phyloP scores from a whole-genome alignment of 1,140 invertebrate species.

The Bombus ignitus region DNA sequence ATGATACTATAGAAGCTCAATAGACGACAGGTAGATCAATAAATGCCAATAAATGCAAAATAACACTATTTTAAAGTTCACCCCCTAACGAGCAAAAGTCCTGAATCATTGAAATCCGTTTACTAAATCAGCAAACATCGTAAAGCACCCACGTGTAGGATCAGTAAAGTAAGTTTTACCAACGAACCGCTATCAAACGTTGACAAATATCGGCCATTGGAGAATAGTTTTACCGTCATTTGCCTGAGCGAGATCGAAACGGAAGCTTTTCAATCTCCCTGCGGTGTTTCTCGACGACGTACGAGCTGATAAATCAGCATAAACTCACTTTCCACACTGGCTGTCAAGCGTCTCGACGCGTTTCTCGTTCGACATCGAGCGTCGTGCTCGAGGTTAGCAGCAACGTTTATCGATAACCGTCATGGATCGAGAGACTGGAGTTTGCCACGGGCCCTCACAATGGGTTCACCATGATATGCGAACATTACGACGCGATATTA shows the following conservation, averaged over 20 bases:
- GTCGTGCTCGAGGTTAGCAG: conserved; percentile 12
- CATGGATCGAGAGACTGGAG: conserved; percentile 47
- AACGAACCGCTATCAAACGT: conserved; percentile 16
- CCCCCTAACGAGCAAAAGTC: neutral
- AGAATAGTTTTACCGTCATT: neutral
- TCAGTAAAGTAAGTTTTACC: conserved; percentile 7
- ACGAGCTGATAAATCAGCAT: conserved; percentile 38
- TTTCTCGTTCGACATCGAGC: conserved; percentile 13
- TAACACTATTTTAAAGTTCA: neutral
- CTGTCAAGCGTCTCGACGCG: conserved; percentile 25
- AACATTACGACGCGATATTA: conserved; percentile 54
- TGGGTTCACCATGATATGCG: conserved; percentile 45
- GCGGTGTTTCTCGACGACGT: conserved; percentile 7
- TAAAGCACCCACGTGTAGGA: neutral
- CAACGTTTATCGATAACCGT: conserved; percentile 44
- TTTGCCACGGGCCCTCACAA: conserved; percentile 48
- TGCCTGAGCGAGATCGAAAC: neutral
- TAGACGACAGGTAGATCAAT: neutral
- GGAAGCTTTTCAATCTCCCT: conserved; percentile 26
- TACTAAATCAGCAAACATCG: neutral
- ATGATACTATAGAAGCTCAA: no score
- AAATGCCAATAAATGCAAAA: neutral
- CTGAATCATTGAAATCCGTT: neutral
- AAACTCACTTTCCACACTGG: conserved; percentile 19
- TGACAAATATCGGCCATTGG: conserved; percentile 30